Base-by-base conservation (phyloP, 2,113 vertebrate genomes). In the Aix galericulata region DNA sequence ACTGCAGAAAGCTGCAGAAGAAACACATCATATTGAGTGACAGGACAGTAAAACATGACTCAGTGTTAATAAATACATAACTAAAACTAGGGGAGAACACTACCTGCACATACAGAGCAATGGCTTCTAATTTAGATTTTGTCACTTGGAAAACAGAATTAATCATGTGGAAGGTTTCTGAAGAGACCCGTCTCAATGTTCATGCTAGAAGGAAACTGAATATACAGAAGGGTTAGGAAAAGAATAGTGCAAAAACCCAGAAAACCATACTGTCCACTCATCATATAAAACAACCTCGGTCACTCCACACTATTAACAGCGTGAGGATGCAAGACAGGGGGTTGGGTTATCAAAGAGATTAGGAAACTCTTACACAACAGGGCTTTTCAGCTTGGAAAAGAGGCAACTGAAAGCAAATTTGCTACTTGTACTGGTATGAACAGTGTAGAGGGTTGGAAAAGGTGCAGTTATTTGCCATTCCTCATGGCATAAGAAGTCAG, bases 221-320 rank as follows among this genome's bases (percentile, higher is more conserved):
- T 42, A 46, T 53, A 32, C 48, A 69, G 67, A 66, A 29, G 12
- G 9, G 55, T 71, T 66, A 76, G 22, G 74, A 59, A 64, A 59
- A 52, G 77, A 71, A 29, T 4, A 20, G 69, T 75, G n/a, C 25
- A 15, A 78, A 82, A 78, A 1, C 15, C 26, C 36, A 85, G 74
- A 75, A 78, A 89, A 59, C 27, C 0, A 0, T 67, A 16, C n/a
- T 59, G 22, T 22, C 17, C 36, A 21, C 27, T n/a, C 0, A 1
- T 67, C n/a, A 13, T 17, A 50, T 27, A 31, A 74, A 89, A 27
- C 7, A 48, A 6, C 84, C 29, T 74, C 50, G 50, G 13, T 77
- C 60, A 59, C 6, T 27, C 13, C 1, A 1, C 27, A 6, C 36
- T 63, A 32, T 76, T 74, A 26, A 58, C 81, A 77, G 52, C 4